A percentile compares a stretch with the other conserved stretches of the same genome.
phyloP scores from a whole-genome alignment of 1,140 invertebrate species.

The Epicauta chinensis region DNA sequence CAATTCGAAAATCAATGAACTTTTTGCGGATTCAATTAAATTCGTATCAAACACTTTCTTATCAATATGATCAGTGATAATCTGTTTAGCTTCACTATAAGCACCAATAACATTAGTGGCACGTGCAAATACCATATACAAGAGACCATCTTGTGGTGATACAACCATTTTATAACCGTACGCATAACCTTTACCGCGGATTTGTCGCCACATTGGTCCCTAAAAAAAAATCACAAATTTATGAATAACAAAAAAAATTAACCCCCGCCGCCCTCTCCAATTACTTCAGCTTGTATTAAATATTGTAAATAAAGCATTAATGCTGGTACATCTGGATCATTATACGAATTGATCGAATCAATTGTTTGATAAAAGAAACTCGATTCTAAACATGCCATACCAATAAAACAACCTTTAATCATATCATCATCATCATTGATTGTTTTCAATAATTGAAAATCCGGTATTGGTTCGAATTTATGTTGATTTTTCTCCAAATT shows the following conservation, averaged over 20 bases:
- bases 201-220: conserved; percentile 83
- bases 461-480: conserved; percentile 48
- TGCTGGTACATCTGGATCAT: conserved; percentile 62
- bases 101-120: conserved; percentile 70
- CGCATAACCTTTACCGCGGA: conserved; percentile 77
- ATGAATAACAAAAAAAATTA: too few species aligned
- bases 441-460: conserved; percentile 44
- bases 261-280: too few species aligned
- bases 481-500: not conserved
- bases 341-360: conserved; percentile 56
- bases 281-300: conserved; percentile 75
- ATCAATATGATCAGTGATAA: conserved; percentile 54
- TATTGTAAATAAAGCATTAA: conserved; percentile 78
- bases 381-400: conserved; percentile 79
- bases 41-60: conserved; percentile 61
- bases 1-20: conserved; percentile 78
- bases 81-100: conserved; percentile 67
- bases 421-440: too few species aligned
- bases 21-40: conserved; percentile 74
- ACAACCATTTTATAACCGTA: conserved; percentile 66
- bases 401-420: conserved; percentile 55
- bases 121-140: conserved; percentile 65
- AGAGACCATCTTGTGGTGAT: conserved; percentile 58
- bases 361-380: conserved; percentile 64
- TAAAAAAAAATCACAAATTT: too few species aligned